These are phyloP conservation scores for Phymastichus coffea DNA, from an alignment of 1,140 invertebrate species.

Conservation along the genomic window DNA sequence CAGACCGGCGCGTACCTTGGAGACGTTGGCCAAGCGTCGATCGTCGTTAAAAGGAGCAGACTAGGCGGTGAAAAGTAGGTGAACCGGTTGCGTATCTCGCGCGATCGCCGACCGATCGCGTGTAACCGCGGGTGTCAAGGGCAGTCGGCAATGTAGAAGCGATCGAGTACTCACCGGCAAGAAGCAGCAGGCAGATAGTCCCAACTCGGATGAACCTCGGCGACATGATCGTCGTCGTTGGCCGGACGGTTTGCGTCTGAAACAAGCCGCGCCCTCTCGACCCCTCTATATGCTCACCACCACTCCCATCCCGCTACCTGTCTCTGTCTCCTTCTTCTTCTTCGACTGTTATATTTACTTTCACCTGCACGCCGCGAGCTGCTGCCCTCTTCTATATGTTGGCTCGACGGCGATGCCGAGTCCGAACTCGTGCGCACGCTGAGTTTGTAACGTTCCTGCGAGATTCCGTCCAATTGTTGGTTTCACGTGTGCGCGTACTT, in stretches of 20 bases:
- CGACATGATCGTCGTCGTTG: constrained; percentile 53
- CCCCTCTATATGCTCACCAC: constrained; percentile 56
- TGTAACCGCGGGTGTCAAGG: no score
- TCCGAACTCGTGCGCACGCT: no score
- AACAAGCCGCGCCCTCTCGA: constrained; percentile 57
- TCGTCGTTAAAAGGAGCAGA: no score
- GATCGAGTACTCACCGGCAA: constrained; percentile 48
- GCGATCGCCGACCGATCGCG: no score
- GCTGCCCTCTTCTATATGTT: constrained; percentile 57
- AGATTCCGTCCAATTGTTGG: no score
- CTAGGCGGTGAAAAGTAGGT: no score
- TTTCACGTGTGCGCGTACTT: no score
- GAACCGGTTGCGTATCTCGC: no score
- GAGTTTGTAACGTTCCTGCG: no score
- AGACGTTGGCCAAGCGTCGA: no score
- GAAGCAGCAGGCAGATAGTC: constrained; percentile 41
- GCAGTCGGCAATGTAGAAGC: neutral
- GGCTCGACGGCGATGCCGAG: no score
- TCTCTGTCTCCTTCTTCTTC: neutral
- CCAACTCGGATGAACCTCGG: constrained; percentile 48
- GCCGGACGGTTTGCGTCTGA: constrained; percentile 53
- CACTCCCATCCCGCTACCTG: constrained; percentile 47
- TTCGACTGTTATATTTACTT: constrained; percentile 34
- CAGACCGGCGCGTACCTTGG: no score
- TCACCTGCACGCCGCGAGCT: constrained; percentile 47